Percentiles rank a stretch among this genome's conserved stretches.
phyloP scores from a whole-genome alignment of 1,140 invertebrate species.

The Brachionus asplanchnoidis region DNA sequence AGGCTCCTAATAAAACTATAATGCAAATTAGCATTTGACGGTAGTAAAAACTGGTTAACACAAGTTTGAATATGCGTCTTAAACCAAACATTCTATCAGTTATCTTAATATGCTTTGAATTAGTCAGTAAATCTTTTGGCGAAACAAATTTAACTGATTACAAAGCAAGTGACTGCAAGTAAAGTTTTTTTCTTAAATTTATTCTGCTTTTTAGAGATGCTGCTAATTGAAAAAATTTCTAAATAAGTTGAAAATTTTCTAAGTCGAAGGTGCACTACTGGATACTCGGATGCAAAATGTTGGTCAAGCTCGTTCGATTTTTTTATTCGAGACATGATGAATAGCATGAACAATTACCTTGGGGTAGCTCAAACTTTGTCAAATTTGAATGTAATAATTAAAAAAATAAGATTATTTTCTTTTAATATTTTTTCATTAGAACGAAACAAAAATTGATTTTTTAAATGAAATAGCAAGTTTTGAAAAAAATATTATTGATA shows the following conservation, averaged over 20 bases:
- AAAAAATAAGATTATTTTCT: neutral
- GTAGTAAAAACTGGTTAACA: neutral
- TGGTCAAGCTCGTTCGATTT: neutral
- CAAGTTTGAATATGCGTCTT: neutral
- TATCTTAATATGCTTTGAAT: neutral
- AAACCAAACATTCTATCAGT: neutral
- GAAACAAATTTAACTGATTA: neutral
- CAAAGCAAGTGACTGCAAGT: slow-evolving; percentile 4
- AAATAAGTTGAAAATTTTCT: neutral
- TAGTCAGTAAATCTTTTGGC: neutral
- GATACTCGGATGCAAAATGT: neutral
- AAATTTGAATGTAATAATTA: neutral
- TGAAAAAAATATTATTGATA: neutral
- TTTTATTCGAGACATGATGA: slow-evolving; percentile 5
- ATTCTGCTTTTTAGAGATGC: neutral
- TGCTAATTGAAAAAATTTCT: neutral
- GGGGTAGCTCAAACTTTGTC: neutral
- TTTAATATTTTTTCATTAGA: neutral
- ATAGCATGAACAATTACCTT: neutral
- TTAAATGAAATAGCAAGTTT: neutral
- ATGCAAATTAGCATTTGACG: slow-evolving; percentile 6
- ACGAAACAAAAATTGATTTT: neutral
- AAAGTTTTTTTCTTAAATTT: neutral
- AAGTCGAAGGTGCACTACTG: slow-evolving; percentile 22
- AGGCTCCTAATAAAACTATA: neutral